phyloP scores from a whole-genome alignment of 2,797 vertebrate genomes.

The Pachyuromys duprasi region DNA sequence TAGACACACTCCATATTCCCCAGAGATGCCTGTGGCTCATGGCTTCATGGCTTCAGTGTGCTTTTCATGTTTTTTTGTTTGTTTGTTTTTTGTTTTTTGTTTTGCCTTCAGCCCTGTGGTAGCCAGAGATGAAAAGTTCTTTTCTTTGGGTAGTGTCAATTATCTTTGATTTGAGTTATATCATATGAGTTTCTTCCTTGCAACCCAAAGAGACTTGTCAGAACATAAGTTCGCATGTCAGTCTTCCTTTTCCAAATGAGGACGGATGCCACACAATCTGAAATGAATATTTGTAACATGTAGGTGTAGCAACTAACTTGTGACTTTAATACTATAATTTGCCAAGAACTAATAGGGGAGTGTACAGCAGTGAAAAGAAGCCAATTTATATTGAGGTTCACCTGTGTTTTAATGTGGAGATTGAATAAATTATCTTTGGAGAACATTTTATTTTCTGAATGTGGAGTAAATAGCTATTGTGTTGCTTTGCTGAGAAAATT shows the following conservation, averaged over 20 bases:
- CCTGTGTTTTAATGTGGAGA: neutral
- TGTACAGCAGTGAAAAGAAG: neutral
- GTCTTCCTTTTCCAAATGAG: constrained; percentile 20
- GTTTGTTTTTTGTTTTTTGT: no score
- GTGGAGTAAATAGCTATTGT: neutral
- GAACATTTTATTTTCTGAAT: neutral
- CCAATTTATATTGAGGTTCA: neutral
- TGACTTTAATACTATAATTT: neutral
- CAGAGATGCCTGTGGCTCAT: neutral
- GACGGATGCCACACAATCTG: neutral
- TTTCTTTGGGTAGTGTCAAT: neutral
- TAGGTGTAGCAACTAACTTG: neutral
- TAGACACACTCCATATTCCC: neutral
- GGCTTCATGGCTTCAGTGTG: neutral
- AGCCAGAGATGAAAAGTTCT: neutral
- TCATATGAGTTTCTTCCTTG: neutral
- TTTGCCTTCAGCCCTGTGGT: neutral
- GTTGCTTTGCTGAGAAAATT: neutral
- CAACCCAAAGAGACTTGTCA: neutral
- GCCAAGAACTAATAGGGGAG: neutral
- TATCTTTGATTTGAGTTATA: constrained; percentile 13
- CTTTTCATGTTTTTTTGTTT: neutral
- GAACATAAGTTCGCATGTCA: neutral
- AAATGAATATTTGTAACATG: neutral
- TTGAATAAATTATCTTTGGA: constrained; percentile 17